A percentile compares a stretch with the other conserved stretches of the same genome.
phyloP scores from a whole-genome alignment of 2,888 invertebrate genomes.

The Scaptomyza reducta region DNA sequence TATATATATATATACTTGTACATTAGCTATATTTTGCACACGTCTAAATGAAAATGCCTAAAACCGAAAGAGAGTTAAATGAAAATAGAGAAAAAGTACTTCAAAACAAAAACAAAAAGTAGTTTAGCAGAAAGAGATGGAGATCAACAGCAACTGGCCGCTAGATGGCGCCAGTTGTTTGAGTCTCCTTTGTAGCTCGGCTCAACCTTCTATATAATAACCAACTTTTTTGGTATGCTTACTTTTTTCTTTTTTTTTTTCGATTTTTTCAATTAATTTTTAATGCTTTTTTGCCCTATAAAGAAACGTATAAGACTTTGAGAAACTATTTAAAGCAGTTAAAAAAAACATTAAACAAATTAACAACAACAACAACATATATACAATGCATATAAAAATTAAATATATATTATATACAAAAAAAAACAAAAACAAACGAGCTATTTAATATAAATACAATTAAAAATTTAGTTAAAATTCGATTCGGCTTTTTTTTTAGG shows the following conservation, averaged over 20 bases:
- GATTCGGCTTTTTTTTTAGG: slow-evolving; percentile 45
- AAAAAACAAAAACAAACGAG: slow-evolving; percentile 10
- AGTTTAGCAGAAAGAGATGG: slow-evolving; percentile 28
- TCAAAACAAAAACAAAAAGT: slow-evolving; percentile 1
- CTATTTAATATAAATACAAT: no score
- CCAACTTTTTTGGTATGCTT: no score
- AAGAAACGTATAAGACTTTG: slow-evolving; percentile 83
- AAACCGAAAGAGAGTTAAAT: slow-evolving; percentile 3
- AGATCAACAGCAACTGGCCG: slow-evolving; percentile 1
- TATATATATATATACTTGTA: slow-evolving; percentile 39
- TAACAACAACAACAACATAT: slow-evolving; percentile 13
- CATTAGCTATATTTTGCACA: slow-evolving; percentile 57
- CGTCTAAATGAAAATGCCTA: slow-evolving; percentile 54
- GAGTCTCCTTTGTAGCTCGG: slow-evolving; percentile 24
- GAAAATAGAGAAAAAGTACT: slow-evolving; percentile 6
- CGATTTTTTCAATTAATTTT: slow-evolving; percentile 65
- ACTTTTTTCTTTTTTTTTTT: slow-evolving; percentile 61
- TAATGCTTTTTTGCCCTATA: slow-evolving; percentile 81
- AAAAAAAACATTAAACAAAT: slow-evolving; percentile 29
- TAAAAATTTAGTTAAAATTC: slow-evolving; percentile 67
- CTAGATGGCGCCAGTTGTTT: slow-evolving; percentile 36
- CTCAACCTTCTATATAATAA: slow-evolving; percentile 57
- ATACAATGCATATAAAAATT: no score
- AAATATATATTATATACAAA: slow-evolving; percentile 12
- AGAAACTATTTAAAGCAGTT: slow-evolving; percentile 68